phyloP scores from a whole-genome alignment of 1,140 invertebrate genomes.

The Metopolophium dirhodum region DNA sequence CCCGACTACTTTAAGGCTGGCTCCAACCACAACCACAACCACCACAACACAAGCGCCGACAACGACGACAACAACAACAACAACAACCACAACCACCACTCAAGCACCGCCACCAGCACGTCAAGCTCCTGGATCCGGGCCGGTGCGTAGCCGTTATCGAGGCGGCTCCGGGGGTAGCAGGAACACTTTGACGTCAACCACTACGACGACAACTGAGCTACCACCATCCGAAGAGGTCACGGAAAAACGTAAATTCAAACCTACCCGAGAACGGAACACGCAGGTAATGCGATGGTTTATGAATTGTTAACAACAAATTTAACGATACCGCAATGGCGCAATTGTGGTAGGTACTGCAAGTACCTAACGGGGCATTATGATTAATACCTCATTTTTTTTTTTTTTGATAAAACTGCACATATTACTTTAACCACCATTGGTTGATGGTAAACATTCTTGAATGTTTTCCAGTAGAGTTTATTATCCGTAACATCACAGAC shows the following conservation, averaged over 20 bases:
- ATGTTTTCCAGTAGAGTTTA: not conserved
- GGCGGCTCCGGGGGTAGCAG: not conserved
- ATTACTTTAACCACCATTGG: not conserved
- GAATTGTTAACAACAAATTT: not conserved
- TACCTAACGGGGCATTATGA: not conserved
- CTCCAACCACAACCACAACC: slow-evolving; percentile 49
- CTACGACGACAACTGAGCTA: not conserved
- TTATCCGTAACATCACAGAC: not conserved
- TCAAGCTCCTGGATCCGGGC: not conserved
- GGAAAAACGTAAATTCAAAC: slow-evolving; percentile 49
- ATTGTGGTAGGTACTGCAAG: not conserved
- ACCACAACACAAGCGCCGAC: slow-evolving; percentile 56
- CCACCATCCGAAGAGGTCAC: not conserved
- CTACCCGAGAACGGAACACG: slow-evolving; percentile 31
- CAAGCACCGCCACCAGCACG: not conserved
- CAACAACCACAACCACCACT: slow-evolving; percentile 38
- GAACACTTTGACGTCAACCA: not conserved
- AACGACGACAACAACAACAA: slow-evolving; percentile 56
- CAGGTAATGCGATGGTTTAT: slow-evolving; percentile 13
- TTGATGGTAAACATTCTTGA: not conserved
- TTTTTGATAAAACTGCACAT: not conserved
- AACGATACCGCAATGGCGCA: not conserved
- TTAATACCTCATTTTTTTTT: too few species aligned
- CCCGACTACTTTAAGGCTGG: slow-evolving; percentile 49
- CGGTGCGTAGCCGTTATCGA: slow-evolving; percentile 23